Conservation (phyloP, 2,888 invertebrate genomes). For the Helicoverpa assulta region DNA sequence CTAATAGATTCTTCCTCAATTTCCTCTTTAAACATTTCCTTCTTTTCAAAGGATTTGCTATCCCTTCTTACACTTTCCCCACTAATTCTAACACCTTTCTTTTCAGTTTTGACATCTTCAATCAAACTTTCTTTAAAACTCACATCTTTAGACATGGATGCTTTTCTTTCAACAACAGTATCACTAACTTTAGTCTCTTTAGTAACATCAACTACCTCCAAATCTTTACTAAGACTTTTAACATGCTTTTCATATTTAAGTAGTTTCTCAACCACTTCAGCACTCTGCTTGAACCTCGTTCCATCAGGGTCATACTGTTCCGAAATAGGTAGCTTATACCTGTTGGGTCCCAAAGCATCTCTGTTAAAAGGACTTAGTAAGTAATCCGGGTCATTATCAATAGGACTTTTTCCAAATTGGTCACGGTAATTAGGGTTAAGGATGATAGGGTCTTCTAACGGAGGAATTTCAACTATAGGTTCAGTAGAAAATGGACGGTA, state of each 20-base stretch:
- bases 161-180: constrained; percentile 7
- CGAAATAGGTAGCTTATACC: constrained; percentile 81
- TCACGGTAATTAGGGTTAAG: constrained; percentile 80
- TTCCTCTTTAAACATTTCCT: constrained; percentile 49
- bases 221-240: constrained; percentile 44
- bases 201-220: constrained; percentile 35
- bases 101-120: constrained; percentile 18
- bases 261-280: constrained; percentile 44
- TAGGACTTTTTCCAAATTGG: constrained; percentile 67
- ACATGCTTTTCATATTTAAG: constrained; percentile 47
- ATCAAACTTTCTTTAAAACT: constrained; percentile 23
- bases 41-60: constrained; percentile 41
- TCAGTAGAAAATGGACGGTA: constrained; percentile 83
- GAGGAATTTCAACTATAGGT: constrained; percentile 74
- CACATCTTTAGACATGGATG: constrained; percentile 31
- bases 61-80: constrained; percentile 48
- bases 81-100: constrained; percentile 22
- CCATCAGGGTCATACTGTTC: constrained; percentile 81
- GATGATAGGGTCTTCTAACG: constrained; percentile 82
- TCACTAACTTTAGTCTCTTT: constrained; percentile 43
- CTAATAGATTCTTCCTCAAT: constrained; percentile 58
- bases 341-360: constrained; percentile 20
- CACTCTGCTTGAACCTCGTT: constrained; percentile 50
- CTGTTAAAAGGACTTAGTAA: constrained; percentile 54
- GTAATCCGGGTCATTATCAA: constrained; percentile 66